Percentiles rank a stretch among this genome's conserved stretches.
These are phyloP conservation scores for Nyctalus aviator DNA, from an alignment of 2,797 vertebrate species.

Conservation along the genomic window DNA sequence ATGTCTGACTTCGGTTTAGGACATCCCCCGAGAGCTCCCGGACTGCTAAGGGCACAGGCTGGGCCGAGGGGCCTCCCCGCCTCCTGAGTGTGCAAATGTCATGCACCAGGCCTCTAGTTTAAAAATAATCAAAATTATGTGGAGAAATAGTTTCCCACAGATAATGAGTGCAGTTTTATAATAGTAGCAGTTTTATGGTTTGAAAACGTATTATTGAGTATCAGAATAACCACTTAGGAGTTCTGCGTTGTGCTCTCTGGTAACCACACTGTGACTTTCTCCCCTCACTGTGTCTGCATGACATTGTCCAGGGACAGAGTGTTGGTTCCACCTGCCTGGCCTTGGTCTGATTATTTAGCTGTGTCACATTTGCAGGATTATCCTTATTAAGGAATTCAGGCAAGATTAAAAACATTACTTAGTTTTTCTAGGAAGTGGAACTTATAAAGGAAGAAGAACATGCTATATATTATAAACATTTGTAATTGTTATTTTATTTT, in stretches of 20 bases:
- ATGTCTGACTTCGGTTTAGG: no score
- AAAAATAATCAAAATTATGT: constrained; percentile 13
- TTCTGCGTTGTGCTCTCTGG: background rate
- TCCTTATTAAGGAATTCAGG: background rate
- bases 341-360: constrained; percentile 26
- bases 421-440: constrained; percentile 19
- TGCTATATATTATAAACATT: background rate
- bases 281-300: constrained; percentile 26
- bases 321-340: constrained; percentile 53
- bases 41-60: no score
- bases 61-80: no score
- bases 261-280: background rate
- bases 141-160: background rate
- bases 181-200: background rate
- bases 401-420: constrained; percentile 1
- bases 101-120: background rate
- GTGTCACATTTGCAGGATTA: background rate
- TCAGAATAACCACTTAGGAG: background rate
- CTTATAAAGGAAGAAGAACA: background rate
- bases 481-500: constrained; percentile 8
- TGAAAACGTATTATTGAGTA: background rate
- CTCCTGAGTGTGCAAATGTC: no score
- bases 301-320: background rate
- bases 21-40: no score
- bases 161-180: background rate